These are phyloP conservation scores for Taphrorychus bicolor DNA, from an alignment of 2,888 invertebrate genomes.

Conservation along the genomic window DNA sequence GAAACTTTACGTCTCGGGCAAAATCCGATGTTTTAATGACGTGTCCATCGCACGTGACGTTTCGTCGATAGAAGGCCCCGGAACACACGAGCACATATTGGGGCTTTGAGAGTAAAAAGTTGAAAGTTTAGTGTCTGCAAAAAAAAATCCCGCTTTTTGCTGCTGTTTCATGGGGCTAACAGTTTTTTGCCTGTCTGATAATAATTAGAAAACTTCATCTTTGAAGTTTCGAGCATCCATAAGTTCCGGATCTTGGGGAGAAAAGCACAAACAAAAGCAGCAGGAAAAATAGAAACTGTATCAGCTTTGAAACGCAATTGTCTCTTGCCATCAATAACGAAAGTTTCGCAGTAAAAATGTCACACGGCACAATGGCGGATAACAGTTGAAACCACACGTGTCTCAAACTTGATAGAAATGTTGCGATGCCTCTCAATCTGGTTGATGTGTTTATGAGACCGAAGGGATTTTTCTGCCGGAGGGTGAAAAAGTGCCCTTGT, in stretches of 20 bases:
- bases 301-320: constrained; percentile 24
- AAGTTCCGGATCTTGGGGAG: background rate
- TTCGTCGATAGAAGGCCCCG: constrained; percentile 38
- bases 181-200: too few relatives aligned
- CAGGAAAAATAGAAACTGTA: constrained; percentile 14
- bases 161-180: too few relatives aligned
- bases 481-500: constrained; percentile 11
- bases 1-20: constrained; percentile 49
- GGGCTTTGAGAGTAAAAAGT: constrained; percentile 16
- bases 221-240: too few relatives aligned
- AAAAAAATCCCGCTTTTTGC: background rate
- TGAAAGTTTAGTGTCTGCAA: background rate
- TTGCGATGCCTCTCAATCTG: constrained; percentile 38
- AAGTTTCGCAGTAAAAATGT: constrained; percentile 40
- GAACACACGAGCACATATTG: constrained; percentile 21
- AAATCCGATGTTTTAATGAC: constrained; percentile 52
- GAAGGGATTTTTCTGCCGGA: constrained; percentile 24
- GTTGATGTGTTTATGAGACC: constrained; percentile 40
- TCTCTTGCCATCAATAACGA: constrained; percentile 38
- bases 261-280: constrained; percentile 1
- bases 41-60: constrained; percentile 49
- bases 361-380: constrained; percentile 36
- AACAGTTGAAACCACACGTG: constrained; percentile 40
- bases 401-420: constrained; percentile 41
- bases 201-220: too few relatives aligned